Evolutionary conservation across 2,113 vertebrate genomes (phyloP).

Genomic region (Boleophthalmus pectinirostris): DNA sequence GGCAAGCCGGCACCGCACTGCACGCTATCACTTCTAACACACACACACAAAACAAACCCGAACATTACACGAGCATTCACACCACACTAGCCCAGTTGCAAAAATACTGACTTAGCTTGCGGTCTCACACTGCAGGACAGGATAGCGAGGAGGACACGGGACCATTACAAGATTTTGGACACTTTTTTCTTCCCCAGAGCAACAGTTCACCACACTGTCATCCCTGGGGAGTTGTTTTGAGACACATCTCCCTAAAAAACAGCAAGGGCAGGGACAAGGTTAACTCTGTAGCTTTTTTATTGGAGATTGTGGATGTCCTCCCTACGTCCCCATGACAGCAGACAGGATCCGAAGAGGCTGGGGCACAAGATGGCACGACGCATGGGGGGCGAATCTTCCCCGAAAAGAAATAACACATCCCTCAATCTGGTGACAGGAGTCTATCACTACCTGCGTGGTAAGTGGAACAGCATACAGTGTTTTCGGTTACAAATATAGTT

Average conservation of each 20-base stretch:
- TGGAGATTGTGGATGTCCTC: slow-evolving; percentile 55
- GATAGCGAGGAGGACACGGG: slow-evolving; percentile 38
- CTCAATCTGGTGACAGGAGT: slow-evolving; percentile 80
- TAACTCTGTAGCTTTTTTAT: slow-evolving; percentile 46
- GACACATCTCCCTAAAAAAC: slow-evolving; percentile 32
- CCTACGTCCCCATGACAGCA: slow-evolving; percentile 57
- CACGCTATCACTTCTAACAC: slow-evolving; percentile 35
- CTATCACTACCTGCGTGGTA: slow-evolving; percentile 80
- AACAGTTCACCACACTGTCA: slow-evolving; percentile 62
- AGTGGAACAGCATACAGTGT: slow-evolving; percentile 66
- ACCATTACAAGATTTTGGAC: slow-evolving; percentile 13
- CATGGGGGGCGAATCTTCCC: slow-evolving; percentile 67
- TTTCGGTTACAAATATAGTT: slow-evolving; percentile 12
- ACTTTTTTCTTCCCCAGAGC: slow-evolving; percentile 43
- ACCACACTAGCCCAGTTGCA: slow-evolving; percentile 65
- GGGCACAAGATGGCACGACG: slow-evolving; percentile 73
- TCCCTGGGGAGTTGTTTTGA: slow-evolving; percentile 44
- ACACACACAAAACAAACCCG: slow-evolving; percentile 43
- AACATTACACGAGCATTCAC: slow-evolving; percentile 50
- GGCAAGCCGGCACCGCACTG: slow-evolving; percentile 64
- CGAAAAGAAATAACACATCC: slow-evolving; percentile 72
- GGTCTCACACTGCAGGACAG: slow-evolving; percentile 57
- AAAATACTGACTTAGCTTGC: slow-evolving; percentile 57
- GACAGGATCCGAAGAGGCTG: slow-evolving; percentile 51
- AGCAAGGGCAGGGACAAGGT: slow-evolving; percentile 73